phyloP scores from a whole-genome alignment of 1,140 invertebrate genomes.

The Zaprionus nigranus region DNA sequence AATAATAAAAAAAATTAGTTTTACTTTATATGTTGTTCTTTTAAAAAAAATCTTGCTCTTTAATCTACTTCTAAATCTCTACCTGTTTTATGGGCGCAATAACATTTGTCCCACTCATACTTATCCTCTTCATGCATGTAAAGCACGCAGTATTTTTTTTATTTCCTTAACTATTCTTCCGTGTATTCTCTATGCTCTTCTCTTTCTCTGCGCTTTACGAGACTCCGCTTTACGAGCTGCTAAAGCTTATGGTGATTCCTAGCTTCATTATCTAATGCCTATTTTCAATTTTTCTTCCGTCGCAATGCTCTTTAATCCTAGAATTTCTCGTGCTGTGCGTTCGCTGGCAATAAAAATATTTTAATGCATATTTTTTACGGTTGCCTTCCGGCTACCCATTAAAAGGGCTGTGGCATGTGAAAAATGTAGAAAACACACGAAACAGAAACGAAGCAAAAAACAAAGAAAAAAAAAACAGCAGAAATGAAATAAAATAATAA shows the following conservation, averaged over 20 bases:
- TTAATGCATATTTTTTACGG: constrained; percentile 72
- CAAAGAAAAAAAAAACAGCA: constrained; percentile 39
- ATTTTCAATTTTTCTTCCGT: constrained; percentile 70
- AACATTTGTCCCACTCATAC: constrained; percentile 8
- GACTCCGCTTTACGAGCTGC: constrained; percentile 59
- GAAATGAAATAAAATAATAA: constrained; percentile 60
- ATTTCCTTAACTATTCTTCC: constrained; percentile 12
- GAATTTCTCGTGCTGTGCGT: constrained; percentile 17
- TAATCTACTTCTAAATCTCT: neutral
- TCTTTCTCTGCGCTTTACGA: neutral
- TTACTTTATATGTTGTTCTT: too few relatives aligned
- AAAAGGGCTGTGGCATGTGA: constrained; percentile 65
- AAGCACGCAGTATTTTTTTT: constrained; percentile 14
- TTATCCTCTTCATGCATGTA: constrained; percentile 16
- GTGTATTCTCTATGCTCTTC: neutral
- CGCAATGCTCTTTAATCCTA: constrained; percentile 54
- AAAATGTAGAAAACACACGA: constrained; percentile 33
- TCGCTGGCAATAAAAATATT: constrained; percentile 77
- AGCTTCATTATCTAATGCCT: constrained; percentile 69
- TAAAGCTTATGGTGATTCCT: constrained; percentile 46
- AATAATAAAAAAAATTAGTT: too few relatives aligned
- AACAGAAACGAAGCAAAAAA: constrained; percentile 16
- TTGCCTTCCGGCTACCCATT: constrained; percentile 56
- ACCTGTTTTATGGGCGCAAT: neutral
- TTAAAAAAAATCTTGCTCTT: neutral